Conservation (phyloP, 2,888 invertebrate genomes). For the Auanema freiburgensis region DNA sequence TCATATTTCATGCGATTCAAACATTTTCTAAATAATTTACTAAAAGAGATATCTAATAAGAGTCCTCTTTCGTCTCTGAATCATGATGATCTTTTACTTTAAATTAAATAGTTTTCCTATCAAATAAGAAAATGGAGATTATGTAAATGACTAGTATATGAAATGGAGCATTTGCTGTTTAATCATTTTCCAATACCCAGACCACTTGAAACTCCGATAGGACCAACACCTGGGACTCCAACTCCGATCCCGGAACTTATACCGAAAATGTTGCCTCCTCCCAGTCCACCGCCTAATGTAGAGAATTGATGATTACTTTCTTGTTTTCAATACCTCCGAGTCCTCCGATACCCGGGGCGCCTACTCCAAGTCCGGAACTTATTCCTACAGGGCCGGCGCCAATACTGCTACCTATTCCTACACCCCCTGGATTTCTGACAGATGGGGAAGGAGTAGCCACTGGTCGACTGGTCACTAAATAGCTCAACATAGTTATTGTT, state of each 20-base stretch:
- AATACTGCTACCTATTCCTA: slow-evolving; percentile 14
- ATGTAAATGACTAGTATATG: too few species aligned
- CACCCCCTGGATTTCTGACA: not conserved
- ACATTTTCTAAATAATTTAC: too few species aligned
- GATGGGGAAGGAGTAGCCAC: slow-evolving; percentile 9
- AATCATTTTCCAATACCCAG: slow-evolving; percentile 40
- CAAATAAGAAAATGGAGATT: too few species aligned
- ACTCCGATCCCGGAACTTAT: slow-evolving; percentile 42
- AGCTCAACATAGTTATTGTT: slow-evolving; percentile 1
- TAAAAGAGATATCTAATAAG: too few species aligned
- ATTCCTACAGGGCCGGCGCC: slow-evolving; percentile 16
- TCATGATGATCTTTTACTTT: too few species aligned
- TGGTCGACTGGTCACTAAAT: slow-evolving; percentile 1
- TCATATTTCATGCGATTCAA: too few species aligned
- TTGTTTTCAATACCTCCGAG: slow-evolving; percentile 17
- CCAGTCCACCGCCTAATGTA: slow-evolving; percentile 19
- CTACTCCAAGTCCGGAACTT: slow-evolving; percentile 16
- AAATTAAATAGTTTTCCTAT: too few species aligned
- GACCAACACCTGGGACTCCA: slow-evolving; percentile 41
- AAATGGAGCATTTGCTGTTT: not conserved
- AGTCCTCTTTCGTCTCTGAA: too few species aligned
- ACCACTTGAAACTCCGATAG: slow-evolving; percentile 37
- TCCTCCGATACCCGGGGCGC: slow-evolving; percentile 33
- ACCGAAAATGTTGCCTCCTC: slow-evolving; percentile 37
- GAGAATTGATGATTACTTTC: slow-evolving; percentile 1